Conservation (phyloP, 2,113 vertebrate genomes). For the Ginglymostoma cirratum region DNA sequence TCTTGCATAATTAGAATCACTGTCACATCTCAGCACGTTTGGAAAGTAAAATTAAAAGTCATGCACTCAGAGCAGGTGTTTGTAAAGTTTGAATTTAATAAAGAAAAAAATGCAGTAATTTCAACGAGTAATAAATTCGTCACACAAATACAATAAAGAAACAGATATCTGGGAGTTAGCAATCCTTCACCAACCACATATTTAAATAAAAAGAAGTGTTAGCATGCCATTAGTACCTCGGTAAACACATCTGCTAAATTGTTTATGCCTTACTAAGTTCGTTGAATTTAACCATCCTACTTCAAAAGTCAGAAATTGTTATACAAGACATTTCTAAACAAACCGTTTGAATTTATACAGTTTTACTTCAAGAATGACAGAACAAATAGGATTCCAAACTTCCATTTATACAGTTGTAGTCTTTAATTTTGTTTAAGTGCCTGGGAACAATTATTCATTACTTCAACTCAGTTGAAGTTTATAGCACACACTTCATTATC, state of each 20-base stretch:
- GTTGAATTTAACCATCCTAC: background rate
- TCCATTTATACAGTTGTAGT: background rate
- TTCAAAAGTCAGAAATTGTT: background rate
- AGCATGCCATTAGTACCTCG: background rate
- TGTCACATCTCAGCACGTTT: background rate
- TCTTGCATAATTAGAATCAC: background rate
- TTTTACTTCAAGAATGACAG: background rate
- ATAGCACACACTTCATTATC: background rate
- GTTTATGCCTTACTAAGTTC: background rate
- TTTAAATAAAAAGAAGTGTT: background rate
- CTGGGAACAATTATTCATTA: background rate
- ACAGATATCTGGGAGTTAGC: background rate
- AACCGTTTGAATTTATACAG: background rate
- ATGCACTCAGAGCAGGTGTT: background rate
- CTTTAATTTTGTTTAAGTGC: background rate
- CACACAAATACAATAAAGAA: background rate
- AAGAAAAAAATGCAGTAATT: background rate
- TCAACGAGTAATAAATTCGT: background rate
- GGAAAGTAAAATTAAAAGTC: background rate
- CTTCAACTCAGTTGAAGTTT: background rate
- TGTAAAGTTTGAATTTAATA: slow-evolving; percentile 16
- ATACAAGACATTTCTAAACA: background rate
- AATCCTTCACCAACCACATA: background rate
- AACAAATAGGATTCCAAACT: background rate
- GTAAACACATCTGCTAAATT: slow-evolving; percentile 8